Conservation (phyloP, 92 coral and sea anemone genomes). For the Actinostola sp. region DNA sequence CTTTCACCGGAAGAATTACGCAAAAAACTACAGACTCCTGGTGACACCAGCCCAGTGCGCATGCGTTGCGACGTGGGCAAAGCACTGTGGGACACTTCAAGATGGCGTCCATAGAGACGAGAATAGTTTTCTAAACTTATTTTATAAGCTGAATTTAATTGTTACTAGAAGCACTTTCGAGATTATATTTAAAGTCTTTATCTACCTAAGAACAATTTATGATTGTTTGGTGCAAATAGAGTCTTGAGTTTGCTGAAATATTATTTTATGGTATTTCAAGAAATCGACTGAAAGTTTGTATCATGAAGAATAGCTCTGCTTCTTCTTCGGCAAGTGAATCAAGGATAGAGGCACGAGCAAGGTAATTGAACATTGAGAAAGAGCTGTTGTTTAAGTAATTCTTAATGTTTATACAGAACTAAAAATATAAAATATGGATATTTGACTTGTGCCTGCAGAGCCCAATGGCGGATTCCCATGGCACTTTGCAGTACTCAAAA, state of each 20-base stretch:
- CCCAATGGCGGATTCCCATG: no score
- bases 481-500: no score
- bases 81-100: slow-evolving; percentile 3
- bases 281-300: not conserved
- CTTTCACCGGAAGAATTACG: no score
- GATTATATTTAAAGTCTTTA: no score
- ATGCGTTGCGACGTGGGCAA: slow-evolving; percentile 11
- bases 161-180: no score
- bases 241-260: not conserved
- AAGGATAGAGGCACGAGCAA: slow-evolving; percentile 76
- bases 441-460: no score
- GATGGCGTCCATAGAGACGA: slow-evolving; percentile 27
- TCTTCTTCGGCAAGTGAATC: slow-evolving; percentile 71
- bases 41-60: slow-evolving; percentile 11
- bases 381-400: no score
- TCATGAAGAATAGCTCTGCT: slow-evolving; percentile 10
- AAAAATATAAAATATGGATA: no score
- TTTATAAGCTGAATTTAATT: no score
- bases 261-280: not conserved
- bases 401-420: no score
- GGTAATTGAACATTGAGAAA: slow-evolving; percentile 34
- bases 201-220: no score
- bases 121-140: not conserved
- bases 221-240: not conserved
- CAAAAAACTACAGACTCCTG: not conserved